These are phyloP conservation scores for Lithosia quadra DNA, from an alignment of 2,888 invertebrate species.

Conservation along the genomic window DNA sequence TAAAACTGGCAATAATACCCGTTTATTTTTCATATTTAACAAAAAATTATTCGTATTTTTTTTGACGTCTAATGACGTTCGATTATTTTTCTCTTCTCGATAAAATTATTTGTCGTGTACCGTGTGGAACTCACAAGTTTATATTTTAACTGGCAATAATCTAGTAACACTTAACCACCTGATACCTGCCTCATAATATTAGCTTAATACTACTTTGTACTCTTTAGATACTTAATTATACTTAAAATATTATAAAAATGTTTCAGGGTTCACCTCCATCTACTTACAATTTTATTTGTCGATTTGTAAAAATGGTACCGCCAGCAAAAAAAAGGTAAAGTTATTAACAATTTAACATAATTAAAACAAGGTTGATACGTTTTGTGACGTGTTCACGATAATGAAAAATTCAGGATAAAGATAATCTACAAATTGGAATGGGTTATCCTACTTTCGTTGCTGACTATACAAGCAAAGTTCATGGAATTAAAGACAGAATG, in stretches of 20 bases:
- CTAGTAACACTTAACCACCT: background rate
- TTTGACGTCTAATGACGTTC: background rate
- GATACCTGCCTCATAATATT: background rate
- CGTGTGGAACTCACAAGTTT: background rate
- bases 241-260: background rate
- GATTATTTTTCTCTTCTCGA: background rate
- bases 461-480: background rate
- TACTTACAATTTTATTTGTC: background rate
- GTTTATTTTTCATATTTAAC: too few species aligned
- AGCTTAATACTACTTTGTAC: slow-evolving; percentile 55
- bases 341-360: background rate
- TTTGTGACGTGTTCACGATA: background rate
- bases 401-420: background rate
- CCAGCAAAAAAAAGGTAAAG: background rate
- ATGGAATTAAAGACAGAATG: background rate
- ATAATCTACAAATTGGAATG: background rate
- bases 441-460: background rate
- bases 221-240: slow-evolving; percentile 32
- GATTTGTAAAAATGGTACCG: background rate
- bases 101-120: background rate
- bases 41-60: too few species aligned
- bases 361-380: background rate
- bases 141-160: background rate
- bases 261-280: background rate
- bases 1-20: too few species aligned